Conservation (phyloP, 2,888 invertebrate genomes). For the Miltochrista miniata region DNA sequence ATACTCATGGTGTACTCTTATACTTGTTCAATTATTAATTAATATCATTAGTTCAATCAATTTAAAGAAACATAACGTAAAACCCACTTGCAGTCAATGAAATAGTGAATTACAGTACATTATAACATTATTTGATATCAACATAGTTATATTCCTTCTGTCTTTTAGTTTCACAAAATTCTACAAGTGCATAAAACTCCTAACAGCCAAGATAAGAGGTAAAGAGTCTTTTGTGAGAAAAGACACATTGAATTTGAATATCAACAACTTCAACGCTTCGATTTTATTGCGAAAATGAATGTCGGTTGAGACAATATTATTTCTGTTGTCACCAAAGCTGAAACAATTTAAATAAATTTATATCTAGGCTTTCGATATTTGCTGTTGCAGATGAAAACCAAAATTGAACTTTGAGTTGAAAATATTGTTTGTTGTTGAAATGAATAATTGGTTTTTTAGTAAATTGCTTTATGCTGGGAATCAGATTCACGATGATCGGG, state of each 20-base stretch:
- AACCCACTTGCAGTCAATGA: too few relatives aligned
- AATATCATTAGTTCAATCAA: too few relatives aligned
- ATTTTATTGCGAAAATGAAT: slow-evolving; percentile 30
- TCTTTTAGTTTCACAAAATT: too few relatives aligned
- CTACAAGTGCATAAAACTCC: slow-evolving; percentile 17
- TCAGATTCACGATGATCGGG: too few relatives aligned
- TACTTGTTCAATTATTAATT: too few relatives aligned
- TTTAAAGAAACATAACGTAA: too few relatives aligned
- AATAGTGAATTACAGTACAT: too few relatives aligned
- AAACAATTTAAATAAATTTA: slow-evolving; percentile 28
- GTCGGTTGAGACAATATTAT: slow-evolving; percentile 24
- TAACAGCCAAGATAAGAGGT: slow-evolving; percentile 20
- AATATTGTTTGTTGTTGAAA: neutral
- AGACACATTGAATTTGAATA: slow-evolving; percentile 36
- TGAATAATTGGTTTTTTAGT: neutral
- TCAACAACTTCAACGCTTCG: slow-evolving; percentile 17
- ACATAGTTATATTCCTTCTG: neutral
- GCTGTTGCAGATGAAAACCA: slow-evolving; percentile 1
- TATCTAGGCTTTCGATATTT: slow-evolving; percentile 11
- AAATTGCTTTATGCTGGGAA: neutral
- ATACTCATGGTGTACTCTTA: too few relatives aligned
- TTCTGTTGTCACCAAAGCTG: slow-evolving; percentile 22
- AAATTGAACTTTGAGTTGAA: neutral
- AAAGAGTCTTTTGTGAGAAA: slow-evolving; percentile 30
- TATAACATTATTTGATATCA: too few relatives aligned